Percentiles rank a stretch among this genome's conserved stretches.
Conservation (phyloP, 92 coral and sea anemone genomes). For the Micromussa lordhowensis region DNA sequence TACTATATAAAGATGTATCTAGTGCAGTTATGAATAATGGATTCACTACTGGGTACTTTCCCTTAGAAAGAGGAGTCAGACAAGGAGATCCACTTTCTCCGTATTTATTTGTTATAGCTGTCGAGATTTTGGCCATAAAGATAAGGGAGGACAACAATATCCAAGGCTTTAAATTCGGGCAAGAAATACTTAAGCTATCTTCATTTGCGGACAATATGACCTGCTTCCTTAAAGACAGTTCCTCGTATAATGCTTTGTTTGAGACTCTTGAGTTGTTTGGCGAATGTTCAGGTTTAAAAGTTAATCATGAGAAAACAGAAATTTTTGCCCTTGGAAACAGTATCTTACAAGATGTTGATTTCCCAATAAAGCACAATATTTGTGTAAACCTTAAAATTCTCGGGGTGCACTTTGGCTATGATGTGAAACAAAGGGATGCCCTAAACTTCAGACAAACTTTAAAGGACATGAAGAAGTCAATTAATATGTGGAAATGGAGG, state of each 20-base stretch:
- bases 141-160: constrained; percentile 33
- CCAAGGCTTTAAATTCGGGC: constrained; percentile 12
- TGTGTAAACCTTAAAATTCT: constrained; percentile 7
- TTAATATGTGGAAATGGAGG: constrained; percentile 37
- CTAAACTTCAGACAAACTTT: constrained; percentile 23
- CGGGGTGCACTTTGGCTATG: constrained; percentile 21
- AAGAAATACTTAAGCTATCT: constrained; percentile 19
- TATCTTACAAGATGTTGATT: neutral
- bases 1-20: constrained; percentile 17
- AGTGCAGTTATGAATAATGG: constrained; percentile 53
- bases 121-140: constrained; percentile 25
- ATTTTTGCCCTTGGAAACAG: neutral
- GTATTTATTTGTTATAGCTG: constrained; percentile 42
- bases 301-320: constrained; percentile 35
- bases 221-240: constrained; percentile 16
- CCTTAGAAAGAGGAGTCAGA: constrained; percentile 49
- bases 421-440: constrained; percentile 13
- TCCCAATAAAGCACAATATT: neutral
- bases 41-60: constrained; percentile 42
- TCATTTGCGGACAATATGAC: constrained; percentile 30
- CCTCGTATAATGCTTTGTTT: neutral
- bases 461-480: constrained; percentile 21
- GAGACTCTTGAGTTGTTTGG: constrained; percentile 14
- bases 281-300: constrained; percentile 22
- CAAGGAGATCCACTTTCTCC: constrained; percentile 73